Evolutionary conservation across 2,113 vertebrate genomes (phyloP).

Genomic region (Heptranchias perlo): DNA sequence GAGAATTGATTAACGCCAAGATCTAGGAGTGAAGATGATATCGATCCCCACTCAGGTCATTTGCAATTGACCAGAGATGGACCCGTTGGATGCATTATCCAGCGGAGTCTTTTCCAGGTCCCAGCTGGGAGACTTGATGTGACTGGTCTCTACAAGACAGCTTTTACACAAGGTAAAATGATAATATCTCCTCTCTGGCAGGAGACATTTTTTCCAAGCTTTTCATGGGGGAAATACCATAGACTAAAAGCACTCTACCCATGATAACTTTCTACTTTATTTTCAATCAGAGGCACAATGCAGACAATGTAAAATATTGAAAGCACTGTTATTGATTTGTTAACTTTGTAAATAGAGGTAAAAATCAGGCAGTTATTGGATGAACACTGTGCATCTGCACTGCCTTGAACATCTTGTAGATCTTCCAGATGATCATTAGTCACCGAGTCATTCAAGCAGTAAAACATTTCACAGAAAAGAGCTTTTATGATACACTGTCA

Average conservation of each 20-base stretch:
- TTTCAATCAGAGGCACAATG: not conserved
- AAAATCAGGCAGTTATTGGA: not conserved
- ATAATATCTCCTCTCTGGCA: not conserved
- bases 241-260: not conserved
- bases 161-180: not conserved
- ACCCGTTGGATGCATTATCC: not conserved
- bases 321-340: not conserved
- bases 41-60: not conserved
- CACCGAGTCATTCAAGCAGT: not conserved
- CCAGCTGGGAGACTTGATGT: not conserved
- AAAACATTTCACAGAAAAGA: not conserved
- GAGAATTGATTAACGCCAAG: not conserved
- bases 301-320: not conserved
- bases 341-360: not conserved
- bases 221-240: not conserved
- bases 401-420: not conserved
- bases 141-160: not conserved
- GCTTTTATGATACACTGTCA: not conserved
- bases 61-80: not conserved
- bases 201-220: not conserved
- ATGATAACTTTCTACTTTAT: not conserved
- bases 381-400: not conserved
- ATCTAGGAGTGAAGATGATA: not conserved
- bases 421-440: not conserved
- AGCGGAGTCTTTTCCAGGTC: not conserved